These are phyloP conservation scores for Caretta caretta DNA, from an alignment of 2,113 vertebrate species.

Conservation along the genomic window DNA sequence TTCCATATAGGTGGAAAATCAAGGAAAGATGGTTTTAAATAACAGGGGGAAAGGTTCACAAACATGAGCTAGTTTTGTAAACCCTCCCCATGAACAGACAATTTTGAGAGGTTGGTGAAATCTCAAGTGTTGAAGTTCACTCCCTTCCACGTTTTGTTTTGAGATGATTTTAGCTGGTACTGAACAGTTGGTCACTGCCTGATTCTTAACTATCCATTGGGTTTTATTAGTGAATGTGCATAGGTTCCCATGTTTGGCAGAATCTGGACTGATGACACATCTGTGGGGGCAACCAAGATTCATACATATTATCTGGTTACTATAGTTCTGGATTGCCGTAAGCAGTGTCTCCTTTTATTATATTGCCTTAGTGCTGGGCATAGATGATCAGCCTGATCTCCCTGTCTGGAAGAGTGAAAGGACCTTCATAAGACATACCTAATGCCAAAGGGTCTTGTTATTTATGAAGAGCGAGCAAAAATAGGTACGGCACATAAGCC, in stretches of 20 bases:
- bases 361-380: background rate
- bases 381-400: background rate
- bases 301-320: background rate
- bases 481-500: background rate
- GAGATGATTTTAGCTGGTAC: background rate
- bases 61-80: background rate
- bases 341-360: background rate
- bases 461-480: background rate
- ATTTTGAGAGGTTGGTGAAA: background rate
- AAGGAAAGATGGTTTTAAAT: background rate
- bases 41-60: background rate
- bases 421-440: background rate
- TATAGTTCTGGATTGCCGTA: background rate
- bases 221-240: rapidly evolving
- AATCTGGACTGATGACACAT: background rate
- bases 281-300: background rate
- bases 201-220: background rate
- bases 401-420: background rate
- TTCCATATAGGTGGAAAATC: background rate
- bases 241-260: background rate
- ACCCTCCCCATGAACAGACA: background rate
- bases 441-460: background rate
- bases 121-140: background rate
- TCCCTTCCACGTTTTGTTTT: background rate
- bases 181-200: background rate